Percentiles rank a stretch among this genome's conserved stretches.
These are phyloP conservation scores for Antheraea yamamai DNA, from an alignment of 2,888 invertebrate species.

Conservation along the genomic window DNA sequence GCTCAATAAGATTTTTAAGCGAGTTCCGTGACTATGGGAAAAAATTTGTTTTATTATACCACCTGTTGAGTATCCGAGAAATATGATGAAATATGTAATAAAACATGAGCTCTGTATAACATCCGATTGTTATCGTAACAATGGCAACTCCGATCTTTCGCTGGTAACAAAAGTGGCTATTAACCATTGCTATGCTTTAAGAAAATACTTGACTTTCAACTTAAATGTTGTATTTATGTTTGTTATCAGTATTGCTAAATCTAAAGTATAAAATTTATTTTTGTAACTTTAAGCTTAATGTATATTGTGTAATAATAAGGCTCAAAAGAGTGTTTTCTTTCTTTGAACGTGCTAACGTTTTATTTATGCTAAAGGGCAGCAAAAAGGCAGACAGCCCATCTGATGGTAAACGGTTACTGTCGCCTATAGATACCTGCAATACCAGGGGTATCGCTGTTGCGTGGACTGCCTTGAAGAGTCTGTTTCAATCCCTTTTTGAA, in stretches of 20 bases:
- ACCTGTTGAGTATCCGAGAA: conserved; percentile 1
- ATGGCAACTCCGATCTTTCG: not conserved
- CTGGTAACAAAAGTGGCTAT: conserved; percentile 4
- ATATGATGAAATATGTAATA: conserved; percentile 1
- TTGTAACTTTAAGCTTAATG: not conserved
- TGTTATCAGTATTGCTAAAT: not conserved
- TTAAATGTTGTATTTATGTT: not conserved
- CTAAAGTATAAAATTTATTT: not conserved
- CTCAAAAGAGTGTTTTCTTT: not conserved
- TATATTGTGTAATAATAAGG: not conserved
- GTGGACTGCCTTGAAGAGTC: no score
- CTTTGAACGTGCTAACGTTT: no score
- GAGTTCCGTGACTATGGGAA: not conserved
- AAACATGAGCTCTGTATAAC: not conserved
- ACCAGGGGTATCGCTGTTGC: no score
- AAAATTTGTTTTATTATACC: not conserved
- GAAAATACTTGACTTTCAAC: not conserved
- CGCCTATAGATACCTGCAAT: no score
- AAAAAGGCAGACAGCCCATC: no score
- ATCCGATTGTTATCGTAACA: not conserved
- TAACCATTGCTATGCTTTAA: not conserved
- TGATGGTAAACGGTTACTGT: no score
- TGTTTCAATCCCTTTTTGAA: no score
- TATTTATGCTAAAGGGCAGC: no score
- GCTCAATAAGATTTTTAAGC: not conserved